Base-by-base conservation (phyloP, 2,888 invertebrate species). In the Acholoe squamosa region DNA sequence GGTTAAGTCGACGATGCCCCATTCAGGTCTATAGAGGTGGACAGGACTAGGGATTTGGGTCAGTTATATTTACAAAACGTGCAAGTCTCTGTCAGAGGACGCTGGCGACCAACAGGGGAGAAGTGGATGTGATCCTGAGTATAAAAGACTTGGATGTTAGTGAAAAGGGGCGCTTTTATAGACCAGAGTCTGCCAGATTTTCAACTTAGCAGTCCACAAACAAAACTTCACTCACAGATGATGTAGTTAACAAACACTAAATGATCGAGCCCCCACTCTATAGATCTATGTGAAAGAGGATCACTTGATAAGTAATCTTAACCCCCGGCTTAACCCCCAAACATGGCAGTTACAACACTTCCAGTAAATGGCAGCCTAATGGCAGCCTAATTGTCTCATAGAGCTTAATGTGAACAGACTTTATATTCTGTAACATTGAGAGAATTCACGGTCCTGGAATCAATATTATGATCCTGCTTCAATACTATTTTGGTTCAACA, bases 61-160 rank as follows among this genome's bases (percentile, higher is more conserved):
- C 61, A n/a, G 61, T 61, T 61, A 61, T 61, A 61, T 61, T 61
- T 61, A 61, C 61, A 61, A 61, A 43, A 14, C 61, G 61, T n/a
- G 61, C 61, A 3, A 7, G 1, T 12, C 19, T n/a, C 12, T 12
- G n/a, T n/a, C 61, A 61, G 14, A 3, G n/a, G 19, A n/a, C 19
- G 3, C n/a, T 61, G 14, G n/a, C n/a, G n/a, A n/a, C n/a, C n/a
- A n/a, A n/a, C n/a, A n/a, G 61, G 14, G 19, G 61, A n/a, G 61
- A n/a, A n/a, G n/a, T 19, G 5, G 61, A 14, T 61, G 3, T 19
- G 14, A 61, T 19, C 43, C 19, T n/a, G 61, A 14, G 61, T 61
- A 19, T n/a, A 7, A 0, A n/a, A 19, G 61, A 19, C 19, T 61
- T 61, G 54, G 61, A n/a, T 19, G 61, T 7, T 61, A 1, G n/a